phyloP scores from a whole-genome alignment of 92 coral and sea anemone species.

The Actinostola sp. region DNA sequence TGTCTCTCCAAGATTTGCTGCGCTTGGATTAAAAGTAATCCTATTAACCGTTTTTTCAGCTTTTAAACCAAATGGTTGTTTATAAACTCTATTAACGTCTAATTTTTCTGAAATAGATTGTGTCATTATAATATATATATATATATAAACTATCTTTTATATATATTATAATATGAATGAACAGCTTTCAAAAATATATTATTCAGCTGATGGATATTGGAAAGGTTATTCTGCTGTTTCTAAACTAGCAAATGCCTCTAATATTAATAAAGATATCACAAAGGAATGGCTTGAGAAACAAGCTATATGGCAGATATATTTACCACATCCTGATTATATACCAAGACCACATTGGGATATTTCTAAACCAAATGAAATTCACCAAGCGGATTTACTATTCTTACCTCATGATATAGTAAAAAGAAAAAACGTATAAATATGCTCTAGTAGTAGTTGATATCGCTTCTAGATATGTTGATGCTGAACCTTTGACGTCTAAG shows the following conservation, averaged over 20 bases:
- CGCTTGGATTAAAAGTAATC: too few relatives aligned
- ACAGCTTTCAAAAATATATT: slow-evolving; percentile 30
- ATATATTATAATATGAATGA: too few relatives aligned
- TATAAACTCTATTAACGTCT: slow-evolving; percentile 40
- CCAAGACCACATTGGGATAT: slow-evolving; percentile 29
- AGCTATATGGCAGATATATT: slow-evolving; percentile 31
- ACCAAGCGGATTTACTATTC: slow-evolving; percentile 17
- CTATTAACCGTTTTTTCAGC: too few relatives aligned
- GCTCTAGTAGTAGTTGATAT: slow-evolving; percentile 24
- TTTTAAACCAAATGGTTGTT: too few relatives aligned
- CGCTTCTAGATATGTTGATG: slow-evolving; percentile 22
- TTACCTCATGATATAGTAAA: slow-evolving; percentile 27
- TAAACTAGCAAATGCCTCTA: slow-evolving; percentile 25
- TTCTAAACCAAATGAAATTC: slow-evolving; percentile 14
- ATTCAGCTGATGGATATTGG: slow-evolving; percentile 20
- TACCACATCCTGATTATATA: slow-evolving; percentile 22
- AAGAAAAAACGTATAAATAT: slow-evolving; percentile 17
- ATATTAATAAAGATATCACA: slow-evolving; percentile 8
- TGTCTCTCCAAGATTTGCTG: too few relatives aligned
- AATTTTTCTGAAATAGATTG: slow-evolving; percentile 45
- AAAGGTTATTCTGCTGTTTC: slow-evolving; percentile 22
- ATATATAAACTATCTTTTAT: neutral
- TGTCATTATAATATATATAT: too few relatives aligned
- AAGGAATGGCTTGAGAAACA: slow-evolving; percentile 19
- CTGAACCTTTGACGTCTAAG: slow-evolving; percentile 9